These are phyloP conservation scores for Luidia sarsii DNA, from an alignment of 53 echinoderm and acorn worm species.

Conservation along the genomic window DNA sequence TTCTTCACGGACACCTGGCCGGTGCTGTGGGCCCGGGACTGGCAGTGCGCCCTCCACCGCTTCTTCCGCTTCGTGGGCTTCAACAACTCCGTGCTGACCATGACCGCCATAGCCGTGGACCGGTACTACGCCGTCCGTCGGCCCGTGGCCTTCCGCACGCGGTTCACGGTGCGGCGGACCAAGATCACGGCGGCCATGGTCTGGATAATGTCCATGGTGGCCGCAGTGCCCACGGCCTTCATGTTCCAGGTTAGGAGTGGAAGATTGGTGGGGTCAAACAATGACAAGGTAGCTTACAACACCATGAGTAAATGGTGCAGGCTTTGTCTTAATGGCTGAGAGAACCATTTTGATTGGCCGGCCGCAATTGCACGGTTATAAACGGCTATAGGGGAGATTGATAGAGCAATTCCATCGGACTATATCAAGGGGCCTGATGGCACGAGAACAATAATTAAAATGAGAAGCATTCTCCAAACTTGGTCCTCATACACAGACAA, in stretches of 20 bases:
- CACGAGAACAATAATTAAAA: too few species aligned
- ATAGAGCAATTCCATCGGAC: too few species aligned
- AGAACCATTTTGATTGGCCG: too few species aligned
- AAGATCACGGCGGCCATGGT: conserved; percentile 39
- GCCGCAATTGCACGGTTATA: too few species aligned
- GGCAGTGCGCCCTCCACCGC: conserved; percentile 80
- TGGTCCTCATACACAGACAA: too few species aligned
- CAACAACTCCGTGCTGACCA: conserved; percentile 84
- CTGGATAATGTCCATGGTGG: conserved; percentile 58
- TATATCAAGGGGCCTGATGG: too few species aligned
- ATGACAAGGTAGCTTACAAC: too few species aligned
- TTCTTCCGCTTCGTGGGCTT: conserved; percentile 84
- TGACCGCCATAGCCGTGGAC: conserved; percentile 95
- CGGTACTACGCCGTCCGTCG: conserved; percentile 81
- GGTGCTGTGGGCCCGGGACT: conserved; percentile 71
- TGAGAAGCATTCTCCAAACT: too few species aligned
- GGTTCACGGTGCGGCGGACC: conserved; percentile 70
- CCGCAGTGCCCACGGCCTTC: conserved; percentile 71
- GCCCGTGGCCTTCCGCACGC: conserved; percentile 70
- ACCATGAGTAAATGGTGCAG: too few species aligned
- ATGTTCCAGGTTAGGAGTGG: conserved; percentile 81
- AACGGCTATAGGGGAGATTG: too few species aligned
- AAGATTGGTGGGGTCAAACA: too few species aligned
- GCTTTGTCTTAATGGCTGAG: too few species aligned
- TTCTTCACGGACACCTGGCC: conserved; percentile 84